These are phyloP conservation scores for Rambutsinella grinnellia DNA, from an alignment of 2,888 invertebrate species.

Conservation along the genomic window DNA sequence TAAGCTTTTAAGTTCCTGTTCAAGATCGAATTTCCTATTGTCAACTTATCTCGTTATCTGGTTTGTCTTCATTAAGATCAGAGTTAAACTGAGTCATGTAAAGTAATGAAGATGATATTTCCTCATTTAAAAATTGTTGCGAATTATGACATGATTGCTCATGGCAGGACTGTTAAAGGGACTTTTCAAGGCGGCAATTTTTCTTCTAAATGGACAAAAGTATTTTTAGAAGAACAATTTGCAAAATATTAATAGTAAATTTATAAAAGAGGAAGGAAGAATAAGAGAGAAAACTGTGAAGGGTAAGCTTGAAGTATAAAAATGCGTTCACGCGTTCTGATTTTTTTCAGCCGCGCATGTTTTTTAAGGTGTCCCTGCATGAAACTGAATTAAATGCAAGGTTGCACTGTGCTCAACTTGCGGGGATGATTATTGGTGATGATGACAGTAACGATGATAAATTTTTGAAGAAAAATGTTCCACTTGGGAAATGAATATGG, in stretches of 20 bases:
- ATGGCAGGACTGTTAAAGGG: background rate
- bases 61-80: background rate
- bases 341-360: background rate
- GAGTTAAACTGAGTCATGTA: background rate
- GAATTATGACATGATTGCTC: background rate
- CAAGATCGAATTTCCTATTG: background rate
- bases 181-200: background rate
- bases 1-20: background rate
- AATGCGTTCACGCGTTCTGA: background rate
- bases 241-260: background rate
- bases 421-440: constrained; percentile 13
- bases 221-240: background rate
- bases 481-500: background rate
- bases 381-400: constrained; percentile 43
- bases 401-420: constrained; percentile 5
- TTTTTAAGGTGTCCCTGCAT: constrained; percentile 39
- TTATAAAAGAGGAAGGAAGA: background rate
- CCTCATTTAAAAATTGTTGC: background rate
- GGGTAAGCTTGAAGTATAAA: background rate
- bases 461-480: background rate
- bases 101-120: background rate
- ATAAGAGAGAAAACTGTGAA: background rate
- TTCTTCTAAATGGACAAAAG: background rate
- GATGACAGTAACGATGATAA: constrained; percentile 2
- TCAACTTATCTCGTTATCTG: background rate